Base-by-base conservation (phyloP, 1,140 invertebrate species). In the Scaptomyza hsui region DNA sequence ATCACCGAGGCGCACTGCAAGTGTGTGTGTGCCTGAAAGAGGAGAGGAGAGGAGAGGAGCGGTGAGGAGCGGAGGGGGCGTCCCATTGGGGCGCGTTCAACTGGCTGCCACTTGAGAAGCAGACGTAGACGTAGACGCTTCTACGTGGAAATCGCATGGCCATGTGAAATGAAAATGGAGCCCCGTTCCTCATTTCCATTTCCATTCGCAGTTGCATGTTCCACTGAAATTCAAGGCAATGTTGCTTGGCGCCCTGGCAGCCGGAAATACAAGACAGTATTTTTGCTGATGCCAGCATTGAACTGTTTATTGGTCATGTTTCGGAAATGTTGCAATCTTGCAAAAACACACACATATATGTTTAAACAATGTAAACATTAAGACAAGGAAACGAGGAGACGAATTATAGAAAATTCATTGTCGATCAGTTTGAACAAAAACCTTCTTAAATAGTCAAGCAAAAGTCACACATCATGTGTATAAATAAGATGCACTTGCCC, bases 61-160 rank as follows among this genome's bases (percentile, higher is more conserved):
- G 18, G 24, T 21, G 19, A 29, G 21, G 37, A 2, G 45, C 3
- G 21, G 42, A 7, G 12, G 16, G 18, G 21, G 26, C 10, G 13
- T 39, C 51, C 67, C 55, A 67, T 67, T 67, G 62, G 78, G 61
- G 67, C 44, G 69, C 52, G 64, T 72, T 72, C 70, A 72, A 51
- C 70, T 51, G 72, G 56, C 81, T 80, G 70, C 73, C 82, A 86
- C 81, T 86, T 86, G 81, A 88, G 82, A 70, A 76, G 76, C 57
- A 57, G 41, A 57, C 49, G 72, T 61, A 64, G 24, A 24, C 4
- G 24, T 24, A 24, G 4, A 24, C n/a, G n/a, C n/a, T n/a, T n/a
- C n/a, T 86, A 86, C 81, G 85, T 86, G 81, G 82, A 86, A 86
- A 86, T 88, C 81, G 81, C 82, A 85, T 51, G 65, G 77, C 64